These are phyloP conservation scores for Meloidogyne hapla DNA, from an alignment of 1,140 invertebrate species.

Conservation along the genomic window DNA sequence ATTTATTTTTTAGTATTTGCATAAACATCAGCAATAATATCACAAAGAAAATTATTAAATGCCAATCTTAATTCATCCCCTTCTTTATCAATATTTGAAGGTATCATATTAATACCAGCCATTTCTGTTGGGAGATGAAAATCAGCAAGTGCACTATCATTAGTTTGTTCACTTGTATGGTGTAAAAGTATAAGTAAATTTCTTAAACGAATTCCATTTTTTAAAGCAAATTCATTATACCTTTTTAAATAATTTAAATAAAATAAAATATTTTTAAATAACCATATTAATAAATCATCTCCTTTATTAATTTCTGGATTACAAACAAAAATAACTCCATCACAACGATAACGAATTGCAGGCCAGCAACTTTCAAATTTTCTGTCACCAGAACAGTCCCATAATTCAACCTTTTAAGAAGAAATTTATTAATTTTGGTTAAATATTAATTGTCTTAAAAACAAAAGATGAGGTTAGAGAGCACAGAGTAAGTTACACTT, in stretches of 20 bases:
- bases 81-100: conserved; percentile 47
- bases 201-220: conserved; percentile 56
- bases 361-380: conserved; percentile 75
- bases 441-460: background rate
- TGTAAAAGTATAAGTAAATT: conserved; percentile 33
- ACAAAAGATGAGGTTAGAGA: no score
- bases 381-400: conserved; percentile 74
- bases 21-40: conserved; percentile 39
- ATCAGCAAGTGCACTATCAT: conserved; percentile 51
- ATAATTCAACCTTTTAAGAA: conserved; percentile 69
- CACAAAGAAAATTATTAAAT: conserved; percentile 51
- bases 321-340: conserved; percentile 77
- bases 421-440: background rate
- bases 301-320: conserved; percentile 70
- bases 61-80: conserved; percentile 46
- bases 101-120: conserved; percentile 44
- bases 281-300: conserved; percentile 73
- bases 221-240: conserved; percentile 74
- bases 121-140: conserved; percentile 54
- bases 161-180: conserved; percentile 50
- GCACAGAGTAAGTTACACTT: no score
- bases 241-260: conserved; percentile 54
- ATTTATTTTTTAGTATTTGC: conserved; percentile 7
- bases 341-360: conserved; percentile 72
- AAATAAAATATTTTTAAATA: conserved; percentile 13